Conservation (phyloP, 1,140 invertebrate species). For the Eufriesea mexicana region DNA sequence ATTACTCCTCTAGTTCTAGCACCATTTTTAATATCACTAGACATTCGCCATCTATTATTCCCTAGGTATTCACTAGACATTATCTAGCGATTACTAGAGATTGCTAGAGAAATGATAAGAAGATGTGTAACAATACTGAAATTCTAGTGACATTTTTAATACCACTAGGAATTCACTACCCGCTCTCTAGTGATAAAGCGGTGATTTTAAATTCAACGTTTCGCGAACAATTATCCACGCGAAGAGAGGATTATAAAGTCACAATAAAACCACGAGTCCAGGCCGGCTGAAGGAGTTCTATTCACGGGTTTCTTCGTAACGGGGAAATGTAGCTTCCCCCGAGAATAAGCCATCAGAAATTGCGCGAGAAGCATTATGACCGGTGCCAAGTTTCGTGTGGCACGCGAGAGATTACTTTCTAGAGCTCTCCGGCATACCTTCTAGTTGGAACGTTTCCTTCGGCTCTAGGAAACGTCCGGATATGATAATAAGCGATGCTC, state of each 20-base stretch:
- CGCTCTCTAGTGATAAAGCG: neutral
- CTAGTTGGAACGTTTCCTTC: constrained; percentile 59
- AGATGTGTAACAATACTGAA: no score
- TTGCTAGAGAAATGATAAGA: no score
- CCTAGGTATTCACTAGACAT: no score
- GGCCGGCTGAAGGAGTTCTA: neutral
- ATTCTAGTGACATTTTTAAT: neutral
- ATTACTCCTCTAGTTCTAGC: no score
- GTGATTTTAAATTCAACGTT: neutral
- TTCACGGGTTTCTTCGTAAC: neutral
- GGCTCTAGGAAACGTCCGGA: constrained; percentile 70
- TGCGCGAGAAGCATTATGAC: constrained; percentile 37
- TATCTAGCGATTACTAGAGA: no score
- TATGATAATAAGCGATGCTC: constrained; percentile 74
- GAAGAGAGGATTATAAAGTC: no score
- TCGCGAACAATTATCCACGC: neutral
- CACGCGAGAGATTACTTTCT: constrained; percentile 52
- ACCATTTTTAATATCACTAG: neutral
- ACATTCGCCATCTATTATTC: no score
- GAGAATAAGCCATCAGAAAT: constrained; percentile 38
- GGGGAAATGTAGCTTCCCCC: neutral
- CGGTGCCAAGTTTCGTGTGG: constrained; percentile 49
- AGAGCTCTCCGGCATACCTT: constrained; percentile 34
- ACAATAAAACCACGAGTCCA: neutral
- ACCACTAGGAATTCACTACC: neutral